These are phyloP conservation scores for Carcharodon carcharias DNA, from an alignment of 2,797 vertebrate genomes.

Conservation along the genomic window DNA sequence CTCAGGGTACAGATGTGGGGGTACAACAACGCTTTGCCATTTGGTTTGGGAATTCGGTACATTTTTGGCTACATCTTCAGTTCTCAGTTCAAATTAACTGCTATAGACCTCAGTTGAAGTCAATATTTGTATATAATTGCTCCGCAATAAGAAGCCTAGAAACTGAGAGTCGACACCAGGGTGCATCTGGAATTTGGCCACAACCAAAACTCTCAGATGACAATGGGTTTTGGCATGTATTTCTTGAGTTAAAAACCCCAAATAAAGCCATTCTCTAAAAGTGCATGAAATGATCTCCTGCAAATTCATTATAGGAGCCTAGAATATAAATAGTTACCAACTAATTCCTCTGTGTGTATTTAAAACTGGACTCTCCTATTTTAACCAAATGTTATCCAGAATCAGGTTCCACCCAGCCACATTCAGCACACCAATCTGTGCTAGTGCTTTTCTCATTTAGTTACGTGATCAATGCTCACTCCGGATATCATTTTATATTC, in stretches of 20 bases:
- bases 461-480: background rate
- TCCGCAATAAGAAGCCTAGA: background rate
- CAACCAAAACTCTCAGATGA: background rate
- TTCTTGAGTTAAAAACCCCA: background rate
- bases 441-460: background rate
- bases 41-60: background rate
- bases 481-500: background rate
- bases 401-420: background rate
- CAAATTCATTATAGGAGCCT: background rate
- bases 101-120: background rate
- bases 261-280: background rate
- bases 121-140: slow-evolving; percentile 20
- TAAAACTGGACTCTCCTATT: background rate
- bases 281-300: background rate
- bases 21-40: background rate
- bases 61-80: background rate
- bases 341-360: background rate
- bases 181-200: background rate
- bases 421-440: background rate
- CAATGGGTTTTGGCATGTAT: background rate
- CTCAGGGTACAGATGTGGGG: background rate
- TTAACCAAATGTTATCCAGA: background rate
- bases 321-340: background rate
- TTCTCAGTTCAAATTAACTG: background rate
- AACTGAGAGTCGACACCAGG: background rate